These are phyloP conservation scores for Lottia gigantea DNA, from an alignment of 2,888 invertebrate species.

Conservation along the genomic window DNA sequence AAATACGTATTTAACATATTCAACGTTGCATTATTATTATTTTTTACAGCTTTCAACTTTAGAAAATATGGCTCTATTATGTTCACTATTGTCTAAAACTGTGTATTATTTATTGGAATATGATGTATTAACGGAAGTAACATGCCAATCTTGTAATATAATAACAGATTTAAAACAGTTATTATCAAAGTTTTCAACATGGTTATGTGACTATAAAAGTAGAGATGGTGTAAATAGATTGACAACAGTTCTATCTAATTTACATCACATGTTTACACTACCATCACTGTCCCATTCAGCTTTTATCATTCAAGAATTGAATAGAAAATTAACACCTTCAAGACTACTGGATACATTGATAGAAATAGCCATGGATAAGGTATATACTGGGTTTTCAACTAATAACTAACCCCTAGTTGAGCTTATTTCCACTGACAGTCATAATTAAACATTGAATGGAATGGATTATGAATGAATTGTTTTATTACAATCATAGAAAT, in stretches of 20 bases:
- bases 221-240: constrained; percentile 37
- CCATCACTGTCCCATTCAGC: constrained; percentile 3
- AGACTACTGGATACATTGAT: constrained; percentile 43
- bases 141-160: constrained; percentile 18
- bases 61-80: constrained; percentile 5
- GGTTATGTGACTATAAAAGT: constrained; percentile 34
- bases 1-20: no score
- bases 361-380: constrained; percentile 49
- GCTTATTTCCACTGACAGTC: no score
- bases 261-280: constrained; percentile 31
- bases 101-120: constrained; percentile 30
- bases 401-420: no score
- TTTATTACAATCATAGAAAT: no score
- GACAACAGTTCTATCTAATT: constrained; percentile 25
- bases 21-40: not conserved
- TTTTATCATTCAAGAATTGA: constrained; percentile 31
- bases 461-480: no score
- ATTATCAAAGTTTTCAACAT: constrained; percentile 37
- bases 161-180: constrained; percentile 28
- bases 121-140: constrained; percentile 25
- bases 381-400: constrained; percentile 22
- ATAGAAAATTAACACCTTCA: constrained; percentile 38
- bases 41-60: constrained; percentile 27
- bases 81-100: constrained; percentile 26
- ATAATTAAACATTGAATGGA: no score